A percentile compares a stretch with the other conserved stretches of the same genome.
Conservation (phyloP, 2,113 vertebrate genomes). For the Limanda limanda region DNA sequence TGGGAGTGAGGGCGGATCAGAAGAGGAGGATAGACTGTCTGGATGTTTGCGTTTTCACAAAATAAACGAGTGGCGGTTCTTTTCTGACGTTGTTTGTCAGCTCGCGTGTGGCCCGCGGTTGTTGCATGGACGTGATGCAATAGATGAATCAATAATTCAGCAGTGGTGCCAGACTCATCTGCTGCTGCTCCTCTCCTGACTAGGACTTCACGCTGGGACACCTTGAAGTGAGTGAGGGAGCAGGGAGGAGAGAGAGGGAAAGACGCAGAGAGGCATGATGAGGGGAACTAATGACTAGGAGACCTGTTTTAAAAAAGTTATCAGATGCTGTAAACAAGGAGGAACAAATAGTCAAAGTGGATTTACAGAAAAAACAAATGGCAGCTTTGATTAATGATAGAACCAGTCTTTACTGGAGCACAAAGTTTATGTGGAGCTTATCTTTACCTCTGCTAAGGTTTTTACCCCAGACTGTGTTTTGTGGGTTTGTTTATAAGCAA, state of each 20-base stretch:
- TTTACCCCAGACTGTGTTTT: too few species aligned
- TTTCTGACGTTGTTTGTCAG: slow-evolving; percentile 23
- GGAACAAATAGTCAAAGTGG: too few species aligned
- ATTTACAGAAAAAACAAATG: too few species aligned
- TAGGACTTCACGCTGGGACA: slow-evolving; percentile 64
- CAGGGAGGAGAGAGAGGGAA: slow-evolving; percentile 7
- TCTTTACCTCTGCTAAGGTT: too few species aligned
- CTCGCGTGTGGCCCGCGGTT: slow-evolving; percentile 35
- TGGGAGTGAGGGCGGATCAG: slow-evolving; percentile 2
- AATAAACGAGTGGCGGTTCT: slow-evolving; percentile 2
- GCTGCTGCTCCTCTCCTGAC: slow-evolving; percentile 54
- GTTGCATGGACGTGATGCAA: slow-evolving; percentile 66
- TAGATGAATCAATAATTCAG: slow-evolving; percentile 77
- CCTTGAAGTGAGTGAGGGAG: slow-evolving; percentile 51
- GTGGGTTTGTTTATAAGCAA: too few species aligned
- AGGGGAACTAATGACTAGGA: not conserved
- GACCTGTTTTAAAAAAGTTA: not conserved
- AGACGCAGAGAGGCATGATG: not conserved
- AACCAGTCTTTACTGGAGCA: too few species aligned
- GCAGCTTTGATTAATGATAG: too few species aligned
- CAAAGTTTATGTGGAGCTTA: too few species aligned
- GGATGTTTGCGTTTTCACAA: not conserved
- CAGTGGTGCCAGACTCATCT: slow-evolving; percentile 54
- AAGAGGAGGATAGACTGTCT: slow-evolving; percentile 1
- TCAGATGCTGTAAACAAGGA: not conserved